Percentiles rank a stretch among this genome's conserved stretches.
phyloP scores from a whole-genome alignment of 2,113 vertebrate species.

The Motacilla alba region DNA sequence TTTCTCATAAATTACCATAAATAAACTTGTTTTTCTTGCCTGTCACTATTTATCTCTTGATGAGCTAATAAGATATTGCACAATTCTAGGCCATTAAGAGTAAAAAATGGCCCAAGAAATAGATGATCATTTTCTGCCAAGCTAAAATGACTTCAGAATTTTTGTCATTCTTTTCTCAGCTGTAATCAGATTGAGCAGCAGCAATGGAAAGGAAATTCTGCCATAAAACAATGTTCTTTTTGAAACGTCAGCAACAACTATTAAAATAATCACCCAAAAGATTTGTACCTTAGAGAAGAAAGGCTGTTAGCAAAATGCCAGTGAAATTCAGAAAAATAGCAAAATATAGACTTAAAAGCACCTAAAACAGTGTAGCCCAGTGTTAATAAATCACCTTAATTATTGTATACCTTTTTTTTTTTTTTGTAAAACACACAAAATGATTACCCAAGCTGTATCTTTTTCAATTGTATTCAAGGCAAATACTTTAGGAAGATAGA shows the following conservation, averaged over 20 bases:
- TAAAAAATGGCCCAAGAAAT: not conserved
- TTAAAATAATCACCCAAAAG: not conserved
- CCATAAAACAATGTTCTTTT: not conserved
- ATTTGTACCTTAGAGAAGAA: not conserved
- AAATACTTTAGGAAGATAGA: not conserved
- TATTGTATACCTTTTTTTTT: not conserved
- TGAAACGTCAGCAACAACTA: not conserved
- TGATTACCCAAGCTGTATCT: accelerated
- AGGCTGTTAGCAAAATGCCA: not conserved
- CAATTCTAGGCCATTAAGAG: not conserved
- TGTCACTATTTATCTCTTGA: not conserved
- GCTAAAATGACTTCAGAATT: not conserved
- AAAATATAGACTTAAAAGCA: not conserved
- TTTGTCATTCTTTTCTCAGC: not conserved
- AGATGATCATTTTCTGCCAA: not conserved
- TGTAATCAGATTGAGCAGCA: not conserved
- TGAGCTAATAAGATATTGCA: not conserved
- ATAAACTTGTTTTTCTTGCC: not conserved
- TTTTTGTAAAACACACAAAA: not conserved
- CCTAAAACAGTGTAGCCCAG: not conserved
- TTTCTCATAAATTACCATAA: not conserved
- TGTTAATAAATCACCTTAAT: not conserved
- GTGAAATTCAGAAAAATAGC: not conserved
- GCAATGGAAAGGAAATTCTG: too few species aligned
- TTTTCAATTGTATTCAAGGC: not conserved